Evolutionary conservation across 2,797 vertebrate genomes (phyloP), one percentile per base, ranked within the genome.

Genomic region (Schizopygopsis pylzovi): DNA sequence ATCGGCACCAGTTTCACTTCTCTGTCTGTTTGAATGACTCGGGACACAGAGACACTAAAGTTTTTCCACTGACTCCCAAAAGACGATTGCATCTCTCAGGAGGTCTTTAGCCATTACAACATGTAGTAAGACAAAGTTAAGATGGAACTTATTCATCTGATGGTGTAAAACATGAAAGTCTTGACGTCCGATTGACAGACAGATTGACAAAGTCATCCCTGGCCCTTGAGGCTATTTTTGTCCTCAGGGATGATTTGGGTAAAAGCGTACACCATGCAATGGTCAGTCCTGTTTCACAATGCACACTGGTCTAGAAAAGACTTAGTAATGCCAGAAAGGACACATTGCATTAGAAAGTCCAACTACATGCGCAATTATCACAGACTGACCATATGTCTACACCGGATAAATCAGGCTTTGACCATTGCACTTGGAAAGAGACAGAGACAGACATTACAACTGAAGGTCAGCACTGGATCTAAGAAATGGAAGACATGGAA

Each of bases 61-160:
- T 90, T 88, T 91, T 68, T 33, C 81, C 76, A 86, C 28, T 70
- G 67, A 49, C 73, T 86, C 52, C 28, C 25, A 63, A 33, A 70
- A 20, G 43, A 83, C 7, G 20, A 6, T 49, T 80, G 25, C 83
- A 56, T 84, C 76, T 85, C 80, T 88, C 88, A 82, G 81, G 47
- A 63, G 28, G 9, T 52, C 61, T 13, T 61, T 9, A 61, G 61
- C 8, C 4, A n/a, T 85, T 79, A 43, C 47, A 82, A 54, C 85
- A 76, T 33, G 6, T 41, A 56, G 4, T 28, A 15, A 70, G 65
- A 52, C 78, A 63, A 79, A 81, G 33, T 70, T 68, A 39, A 70
- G 65, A 68, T 37, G 5, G 7, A 81, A 39, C 3, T 3, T 0
- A 3, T 78, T n/a, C n/a, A 45, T 79, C 76, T 45, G 56, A 79